phyloP scores from a whole-genome alignment of 2,113 vertebrate species.

The Dicrurus megarhynchus region DNA sequence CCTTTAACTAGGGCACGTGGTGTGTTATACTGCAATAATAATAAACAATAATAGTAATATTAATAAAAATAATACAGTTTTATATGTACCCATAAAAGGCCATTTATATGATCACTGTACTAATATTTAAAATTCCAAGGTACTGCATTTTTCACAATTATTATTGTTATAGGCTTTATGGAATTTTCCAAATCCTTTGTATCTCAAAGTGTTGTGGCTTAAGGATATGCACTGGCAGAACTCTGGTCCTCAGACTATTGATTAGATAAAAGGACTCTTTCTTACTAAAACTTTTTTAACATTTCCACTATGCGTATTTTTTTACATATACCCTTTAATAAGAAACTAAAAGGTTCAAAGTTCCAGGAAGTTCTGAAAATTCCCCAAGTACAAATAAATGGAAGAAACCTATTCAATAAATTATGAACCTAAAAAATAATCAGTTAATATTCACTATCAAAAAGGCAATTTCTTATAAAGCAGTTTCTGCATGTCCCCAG shows the following conservation, averaged over 20 bases:
- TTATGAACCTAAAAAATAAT: conserved; percentile 43
- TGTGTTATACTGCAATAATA: conserved; percentile 15
- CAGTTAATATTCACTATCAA: conserved; percentile 51
- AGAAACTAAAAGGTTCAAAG: conserved; percentile 49
- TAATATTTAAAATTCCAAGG: conserved; percentile 34
- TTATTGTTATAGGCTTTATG: conserved; percentile 7
- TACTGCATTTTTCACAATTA: conserved; percentile 52
- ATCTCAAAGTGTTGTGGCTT: background rate
- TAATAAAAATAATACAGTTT: conserved; percentile 44
- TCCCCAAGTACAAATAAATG: conserved; percentile 55
- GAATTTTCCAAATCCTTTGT: conserved; percentile 25
- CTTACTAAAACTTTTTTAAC: conserved; percentile 34
- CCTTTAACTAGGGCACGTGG: background rate
- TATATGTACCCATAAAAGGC: conserved; percentile 14
- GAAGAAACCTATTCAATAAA: conserved; percentile 60
- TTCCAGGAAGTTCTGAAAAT: conserved; percentile 57
- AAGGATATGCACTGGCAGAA: background rate
- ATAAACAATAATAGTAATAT: conserved; percentile 33
- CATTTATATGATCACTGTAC: conserved; percentile 28
- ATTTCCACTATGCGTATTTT: conserved; percentile 11
- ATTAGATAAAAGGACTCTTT: background rate
- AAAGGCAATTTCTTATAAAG: conserved; percentile 49
- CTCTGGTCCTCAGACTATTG: background rate
- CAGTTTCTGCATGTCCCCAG: conserved; percentile 19
- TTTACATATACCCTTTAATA: conserved; percentile 21